Evolutionary conservation across 2,113 vertebrate genomes (phyloP), one percentile per base, ranked within the genome.

Genomic region (Engraulis encrasicolus): DNA sequence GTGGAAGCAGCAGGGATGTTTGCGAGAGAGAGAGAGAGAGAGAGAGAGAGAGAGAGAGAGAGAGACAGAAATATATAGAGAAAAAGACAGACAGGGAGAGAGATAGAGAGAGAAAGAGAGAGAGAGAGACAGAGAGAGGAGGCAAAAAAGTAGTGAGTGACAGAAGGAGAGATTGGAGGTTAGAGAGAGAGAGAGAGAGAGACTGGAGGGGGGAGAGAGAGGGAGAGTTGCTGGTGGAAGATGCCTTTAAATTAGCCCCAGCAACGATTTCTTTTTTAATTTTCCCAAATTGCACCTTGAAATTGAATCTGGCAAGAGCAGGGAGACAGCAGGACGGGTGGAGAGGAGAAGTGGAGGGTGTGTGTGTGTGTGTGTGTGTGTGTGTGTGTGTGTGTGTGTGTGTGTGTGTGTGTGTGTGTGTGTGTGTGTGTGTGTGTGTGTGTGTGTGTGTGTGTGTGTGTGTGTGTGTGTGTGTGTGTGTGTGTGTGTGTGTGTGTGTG

Each of bases 191-290:
- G 82, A 20, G 18, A 19, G 7, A 45, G 6, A 66, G 54, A 71
- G 81, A 18, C 1, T 7, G 27, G 2, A 23, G 49, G 20, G 34
- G 58, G 82, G 82, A 86, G 50, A 88, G 89, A 89, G n/a, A 31
- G 23, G 2, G 27, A 23, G 23, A 27, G 23, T 15, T 34, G 27
- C 14, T 71, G 61, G 23, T 34, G 61, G 61, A 31, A 71, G 61
- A 71, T 71, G 61, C 91, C 87, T 90, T 92, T 91, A 92, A 90
- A 89, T 84, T 86, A 71, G 61, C 61, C 86, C 88, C 87, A 91
- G 91, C 86, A 86, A 86, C 83, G 88, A 85, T 84, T 50, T 45
- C 79, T 45, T 11, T 11, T 27, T 52, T 58, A 88, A 86, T 40
- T 89, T 90, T 90, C 88, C 50, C 50, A 86, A 88, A 88, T 88